Conservation (phyloP, 2,888 invertebrate genomes). For the Chaetogeoica ovagalla region DNA sequence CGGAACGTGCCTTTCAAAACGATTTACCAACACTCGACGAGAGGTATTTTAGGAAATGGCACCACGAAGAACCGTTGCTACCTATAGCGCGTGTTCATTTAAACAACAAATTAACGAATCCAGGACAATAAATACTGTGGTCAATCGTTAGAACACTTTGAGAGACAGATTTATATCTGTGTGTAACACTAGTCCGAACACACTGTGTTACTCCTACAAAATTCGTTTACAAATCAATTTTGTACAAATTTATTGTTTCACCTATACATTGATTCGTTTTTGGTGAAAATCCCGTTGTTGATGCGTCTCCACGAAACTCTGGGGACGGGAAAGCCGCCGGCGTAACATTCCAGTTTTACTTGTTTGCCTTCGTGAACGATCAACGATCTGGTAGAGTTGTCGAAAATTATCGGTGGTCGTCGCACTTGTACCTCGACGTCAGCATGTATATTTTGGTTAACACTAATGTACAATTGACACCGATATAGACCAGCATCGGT, state of each 20-base stretch:
- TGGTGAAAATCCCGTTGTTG: slow-evolving; percentile 88
- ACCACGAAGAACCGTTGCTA: too few relatives aligned
- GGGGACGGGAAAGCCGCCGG: slow-evolving; percentile 82
- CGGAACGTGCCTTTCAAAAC: too few relatives aligned
- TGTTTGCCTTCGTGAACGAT: slow-evolving; percentile 76
- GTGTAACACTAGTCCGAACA: too few relatives aligned
- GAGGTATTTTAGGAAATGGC: too few relatives aligned
- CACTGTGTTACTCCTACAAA: too few relatives aligned
- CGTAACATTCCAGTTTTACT: slow-evolving; percentile 84
- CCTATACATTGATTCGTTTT: slow-evolving; percentile 82
- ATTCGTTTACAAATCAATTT: too few relatives aligned
- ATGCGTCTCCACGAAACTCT: slow-evolving; percentile 88
- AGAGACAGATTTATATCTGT: too few relatives aligned
- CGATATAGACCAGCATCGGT: slow-evolving; percentile 87
- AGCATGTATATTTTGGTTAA: slow-evolving; percentile 78
- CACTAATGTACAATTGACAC: slow-evolving; percentile 83
- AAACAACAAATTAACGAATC: too few relatives aligned
- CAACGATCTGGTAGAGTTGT: slow-evolving; percentile 85
- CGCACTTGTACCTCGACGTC: slow-evolving; percentile 84
- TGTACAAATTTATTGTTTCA: slow-evolving; percentile 56
- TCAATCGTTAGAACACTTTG: too few relatives aligned
- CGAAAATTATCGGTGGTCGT: slow-evolving; percentile 88
- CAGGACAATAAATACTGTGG: too few relatives aligned
- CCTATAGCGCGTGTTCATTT: too few relatives aligned
- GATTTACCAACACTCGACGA: too few relatives aligned